These are phyloP conservation scores for Lordiphosa collinella DNA, from an alignment of 1,140 invertebrate genomes.

Conservation along the genomic window DNA sequence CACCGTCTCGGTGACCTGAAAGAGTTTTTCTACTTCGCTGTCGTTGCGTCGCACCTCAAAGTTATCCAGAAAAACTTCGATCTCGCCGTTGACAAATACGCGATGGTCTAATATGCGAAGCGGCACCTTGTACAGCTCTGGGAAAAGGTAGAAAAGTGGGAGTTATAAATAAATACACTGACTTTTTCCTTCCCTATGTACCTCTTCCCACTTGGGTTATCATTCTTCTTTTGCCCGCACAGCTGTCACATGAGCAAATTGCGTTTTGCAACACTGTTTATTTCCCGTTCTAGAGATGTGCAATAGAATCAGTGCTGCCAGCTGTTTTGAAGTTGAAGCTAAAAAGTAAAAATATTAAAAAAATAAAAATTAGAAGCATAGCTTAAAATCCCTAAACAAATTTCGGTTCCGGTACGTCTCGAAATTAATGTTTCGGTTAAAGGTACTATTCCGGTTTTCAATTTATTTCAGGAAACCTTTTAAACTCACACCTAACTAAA, in stretches of 20 bases:
- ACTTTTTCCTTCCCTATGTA: slow-evolving; percentile 8
- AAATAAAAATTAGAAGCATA: too few relatives aligned
- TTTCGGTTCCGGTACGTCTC: too few relatives aligned
- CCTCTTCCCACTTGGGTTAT: slow-evolving; percentile 64
- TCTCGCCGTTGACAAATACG: slow-evolving; percentile 90
- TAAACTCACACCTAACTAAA: too few relatives aligned
- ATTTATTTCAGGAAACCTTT: too few relatives aligned
- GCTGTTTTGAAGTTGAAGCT: too few relatives aligned
- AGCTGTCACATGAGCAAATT: slow-evolving; percentile 53
- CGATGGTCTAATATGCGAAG: slow-evolving; percentile 90
- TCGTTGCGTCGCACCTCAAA: slow-evolving; percentile 90
- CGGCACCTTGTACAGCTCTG: slow-evolving; percentile 91
- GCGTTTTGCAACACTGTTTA: too few relatives aligned
- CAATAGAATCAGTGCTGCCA: too few relatives aligned
- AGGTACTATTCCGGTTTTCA: too few relatives aligned
- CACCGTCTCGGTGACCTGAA: slow-evolving; percentile 87
- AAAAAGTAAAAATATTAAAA: too few relatives aligned
- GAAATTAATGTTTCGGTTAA: too few relatives aligned
- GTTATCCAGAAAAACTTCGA: slow-evolving; percentile 89
- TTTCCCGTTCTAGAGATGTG: too few relatives aligned
- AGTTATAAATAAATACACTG: not conserved
- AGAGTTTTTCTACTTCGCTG: slow-evolving; percentile 88
- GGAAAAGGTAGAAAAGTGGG: not conserved
- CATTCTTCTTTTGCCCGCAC: slow-evolving; percentile 53
- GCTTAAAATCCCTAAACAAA: too few relatives aligned